Evolutionary conservation across 2,888 invertebrate genomes (phyloP), one percentile per base, ranked within the genome.

Genomic region (Drosophila aldrichi): DNA sequence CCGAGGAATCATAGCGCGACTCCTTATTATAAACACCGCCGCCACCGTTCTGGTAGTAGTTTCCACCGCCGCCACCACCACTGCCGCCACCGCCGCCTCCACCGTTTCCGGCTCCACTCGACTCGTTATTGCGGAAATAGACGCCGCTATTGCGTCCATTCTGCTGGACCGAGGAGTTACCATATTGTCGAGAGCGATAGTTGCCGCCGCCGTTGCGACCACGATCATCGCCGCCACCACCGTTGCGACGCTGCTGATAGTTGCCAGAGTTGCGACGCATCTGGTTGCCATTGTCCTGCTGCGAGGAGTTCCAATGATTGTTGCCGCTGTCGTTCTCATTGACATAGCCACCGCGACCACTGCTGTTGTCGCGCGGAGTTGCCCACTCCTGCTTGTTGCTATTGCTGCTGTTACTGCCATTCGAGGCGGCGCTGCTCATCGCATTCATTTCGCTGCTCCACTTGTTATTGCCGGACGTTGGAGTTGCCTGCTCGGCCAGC

Each of bases 91-190:
- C 81, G 18, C 46, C 40, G 2, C 57, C 22, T 2, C 29, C 29
- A 5, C 55, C 41, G 2, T n/a, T 40, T 2, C 74, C 81, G 1
- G 81, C 78, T 18, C 82, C 84, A 59, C 81, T 82, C 29, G 90
- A 88, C 29, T 92, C 92, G 65, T 92, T 92, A 72, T 92, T 92
- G 48, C 92, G 92, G 89, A 92, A 92, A 64, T 92, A 92, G 4
- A 92, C 91, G 25, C 91, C 84, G 51, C 89, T 83, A 36, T 90
- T 87, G 22, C 90, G 78, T 20, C 90, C 90, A 32, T 90, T 86
- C 43, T 91, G 90, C 48, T 90, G 90, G 56, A 86, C 80, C 0
- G 87, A 82, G 20, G 89, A 89, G 36, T 87, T 90, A n/a, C 91
- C 89, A 46, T 91, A 90, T 57, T 89, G 80, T 25, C 91, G 82